phyloP scores from a whole-genome alignment of 2,888 invertebrate species.

The Auanema freiburgensis region DNA sequence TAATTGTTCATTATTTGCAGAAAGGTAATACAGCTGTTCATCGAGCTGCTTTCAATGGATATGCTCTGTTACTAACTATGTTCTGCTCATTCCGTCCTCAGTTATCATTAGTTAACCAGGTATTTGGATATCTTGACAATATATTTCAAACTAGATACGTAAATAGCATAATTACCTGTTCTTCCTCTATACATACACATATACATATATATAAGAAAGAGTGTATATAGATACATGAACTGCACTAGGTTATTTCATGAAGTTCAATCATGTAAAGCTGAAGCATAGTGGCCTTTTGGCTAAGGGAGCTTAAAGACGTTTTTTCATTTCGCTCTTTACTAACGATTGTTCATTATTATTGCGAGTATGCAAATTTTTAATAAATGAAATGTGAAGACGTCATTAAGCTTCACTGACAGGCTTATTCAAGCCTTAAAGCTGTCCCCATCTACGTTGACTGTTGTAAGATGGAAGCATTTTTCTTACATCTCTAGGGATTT shows the following conservation, averaged over 20 bases:
- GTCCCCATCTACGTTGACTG: too few species aligned
- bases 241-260: too few species aligned
- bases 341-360: conserved; percentile 5
- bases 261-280: too few species aligned
- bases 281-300: too few species aligned
- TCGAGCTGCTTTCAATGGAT: conserved; percentile 70
- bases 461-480: too few species aligned
- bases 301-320: neutral
- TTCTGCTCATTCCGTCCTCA: conserved; percentile 66
- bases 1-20: conserved; percentile 54
- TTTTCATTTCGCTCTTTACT: neutral
- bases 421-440: too few species aligned
- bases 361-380: neutral
- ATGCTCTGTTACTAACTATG: conserved; percentile 63
- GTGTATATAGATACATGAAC: too few species aligned
- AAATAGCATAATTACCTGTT: too few species aligned
- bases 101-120: conserved; percentile 66
- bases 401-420: neutral
- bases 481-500: too few species aligned
- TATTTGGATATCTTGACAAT: conserved; percentile 29
- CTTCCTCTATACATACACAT: too few species aligned
- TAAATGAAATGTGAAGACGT: neutral
- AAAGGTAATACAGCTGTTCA: conserved; percentile 70
- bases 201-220: too few species aligned
- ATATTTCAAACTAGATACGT: too few species aligned